phyloP scores from a whole-genome alignment of 1,140 invertebrate species.

The Rhynchophorus ferrugineus region DNA sequence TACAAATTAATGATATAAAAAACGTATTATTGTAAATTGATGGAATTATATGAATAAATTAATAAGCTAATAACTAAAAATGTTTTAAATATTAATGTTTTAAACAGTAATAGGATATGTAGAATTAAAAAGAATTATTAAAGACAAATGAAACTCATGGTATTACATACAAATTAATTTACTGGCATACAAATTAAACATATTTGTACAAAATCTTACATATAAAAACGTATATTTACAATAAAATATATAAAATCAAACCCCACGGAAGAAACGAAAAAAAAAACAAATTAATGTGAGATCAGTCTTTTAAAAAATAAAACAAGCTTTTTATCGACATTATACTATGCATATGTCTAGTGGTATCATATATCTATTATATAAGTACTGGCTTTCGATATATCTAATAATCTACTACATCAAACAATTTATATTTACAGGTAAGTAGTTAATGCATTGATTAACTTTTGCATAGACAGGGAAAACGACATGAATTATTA shows the following conservation, averaged over 20 bases:
- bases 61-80: no score
- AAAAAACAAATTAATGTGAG: slow-evolving; percentile 20
- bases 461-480: background rate
- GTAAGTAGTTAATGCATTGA: background rate
- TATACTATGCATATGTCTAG: slow-evolving; percentile 1
- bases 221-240: slow-evolving; percentile 16
- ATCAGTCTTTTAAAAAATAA: slow-evolving; percentile 29
- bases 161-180: slow-evolving; percentile 9
- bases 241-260: slow-evolving; percentile 24
- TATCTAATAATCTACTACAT: slow-evolving; percentile 11
- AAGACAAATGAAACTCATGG: background rate
- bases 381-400: slow-evolving; percentile 27
- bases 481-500: slow-evolving; percentile 9
- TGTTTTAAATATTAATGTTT: no score
- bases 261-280: slow-evolving; percentile 13
- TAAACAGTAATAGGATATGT: no score
- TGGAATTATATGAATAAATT: no score
- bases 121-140: no score
- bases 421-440: background rate
- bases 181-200: slow-evolving; percentile 21
- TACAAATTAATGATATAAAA: no score
- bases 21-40: no score
- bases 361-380: slow-evolving; percentile 10
- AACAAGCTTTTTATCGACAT: slow-evolving; percentile 6
- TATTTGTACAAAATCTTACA: slow-evolving; percentile 10